These are phyloP conservation scores for Nothobranchius furzeri DNA, from an alignment of 2,113 vertebrate genomes.

Conservation along the genomic window DNA sequence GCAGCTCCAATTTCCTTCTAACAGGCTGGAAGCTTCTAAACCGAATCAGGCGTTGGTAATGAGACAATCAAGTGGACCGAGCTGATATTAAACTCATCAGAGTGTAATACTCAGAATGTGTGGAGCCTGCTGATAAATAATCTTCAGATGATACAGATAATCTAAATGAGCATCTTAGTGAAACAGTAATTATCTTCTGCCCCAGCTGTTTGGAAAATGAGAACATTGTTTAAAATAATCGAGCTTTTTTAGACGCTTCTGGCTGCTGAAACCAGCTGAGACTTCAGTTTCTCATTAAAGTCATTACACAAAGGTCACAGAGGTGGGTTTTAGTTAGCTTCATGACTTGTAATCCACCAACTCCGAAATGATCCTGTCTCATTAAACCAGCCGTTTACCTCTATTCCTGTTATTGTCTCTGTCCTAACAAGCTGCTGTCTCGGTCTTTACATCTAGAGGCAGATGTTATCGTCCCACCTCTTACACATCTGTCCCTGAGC, in stretches of 20 bases:
- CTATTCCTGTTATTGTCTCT: too few species aligned
- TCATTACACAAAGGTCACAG: background rate
- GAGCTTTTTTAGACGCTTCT: background rate
- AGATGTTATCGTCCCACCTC: too few species aligned
- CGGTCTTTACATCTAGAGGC: too few species aligned
- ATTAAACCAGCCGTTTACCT: too few species aligned
- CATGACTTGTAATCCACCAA: too few species aligned
- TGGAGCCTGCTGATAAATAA: background rate
- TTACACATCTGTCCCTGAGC: too few species aligned
- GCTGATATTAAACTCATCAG: constrained; percentile 15
- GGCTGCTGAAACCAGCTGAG: background rate
- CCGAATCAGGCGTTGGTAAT: background rate
- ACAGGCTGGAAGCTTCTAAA: constrained; percentile 13
- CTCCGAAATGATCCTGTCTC: too few species aligned
- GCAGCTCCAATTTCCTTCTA: constrained; percentile 6
- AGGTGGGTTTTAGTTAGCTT: too few species aligned
- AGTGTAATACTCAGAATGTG: constrained; percentile 1
- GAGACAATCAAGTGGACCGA: constrained; percentile 21
- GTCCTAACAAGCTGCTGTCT: too few species aligned
- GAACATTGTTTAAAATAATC: too few species aligned
- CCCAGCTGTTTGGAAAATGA: background rate
- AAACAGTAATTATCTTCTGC: constrained; percentile 8
- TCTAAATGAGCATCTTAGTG: background rate
- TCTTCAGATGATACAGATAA: constrained; percentile 6
- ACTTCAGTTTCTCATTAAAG: background rate